Base-by-base conservation (phyloP, 37 sponge, comb jelly and placozoan genomes). In the Ianthella basta region DNA sequence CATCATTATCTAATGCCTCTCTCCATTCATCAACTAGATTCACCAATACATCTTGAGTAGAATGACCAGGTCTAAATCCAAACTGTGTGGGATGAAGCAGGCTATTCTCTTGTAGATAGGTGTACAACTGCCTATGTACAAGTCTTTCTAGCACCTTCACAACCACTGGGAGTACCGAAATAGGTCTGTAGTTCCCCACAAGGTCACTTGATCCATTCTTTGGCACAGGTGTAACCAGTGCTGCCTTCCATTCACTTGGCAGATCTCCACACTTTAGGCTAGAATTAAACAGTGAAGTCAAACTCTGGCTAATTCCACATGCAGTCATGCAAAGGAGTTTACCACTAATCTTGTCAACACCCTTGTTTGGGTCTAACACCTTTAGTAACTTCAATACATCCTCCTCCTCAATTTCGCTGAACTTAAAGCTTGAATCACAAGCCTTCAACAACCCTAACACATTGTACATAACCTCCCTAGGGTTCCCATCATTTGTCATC, bases 21-120 rank as follows among this genome's bases (percentile, higher is more conserved):
- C 63, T 10, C 63, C 82, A 82, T 59, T 59, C 12, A 10, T 82
- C 63, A 59, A 59, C 60, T 21, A 82, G 8, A 41, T 36, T 59
- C 25, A 82, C 8, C 6, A 82, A 65, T 13, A 59, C 82, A 56
- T 82, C 82, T 33, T 82, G 82, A 15, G 82, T 61, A 24, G 82
- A 82, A 60, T 59, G 60, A 16, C 65, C 65, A 30, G 82, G 65
- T 56, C 82, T 56, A 59, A 82, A 82, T 16, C 82, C 82, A 59
- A 60, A 82, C 63, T 82, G 82, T 27, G 63, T 35, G 14, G 40
- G 14, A 15, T 15, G 65, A 15, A 59, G 59, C 14, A 80, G 56
- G 80, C 34, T 53, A 15, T 80, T 55, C 25, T 80, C 59, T 21
- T 54, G 15, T 54, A 80, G 20, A 37, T 80, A 80, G 20, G n/a